Conservation (phyloP, 2,113 vertebrate species). For the Sphyrna mokarran region DNA sequence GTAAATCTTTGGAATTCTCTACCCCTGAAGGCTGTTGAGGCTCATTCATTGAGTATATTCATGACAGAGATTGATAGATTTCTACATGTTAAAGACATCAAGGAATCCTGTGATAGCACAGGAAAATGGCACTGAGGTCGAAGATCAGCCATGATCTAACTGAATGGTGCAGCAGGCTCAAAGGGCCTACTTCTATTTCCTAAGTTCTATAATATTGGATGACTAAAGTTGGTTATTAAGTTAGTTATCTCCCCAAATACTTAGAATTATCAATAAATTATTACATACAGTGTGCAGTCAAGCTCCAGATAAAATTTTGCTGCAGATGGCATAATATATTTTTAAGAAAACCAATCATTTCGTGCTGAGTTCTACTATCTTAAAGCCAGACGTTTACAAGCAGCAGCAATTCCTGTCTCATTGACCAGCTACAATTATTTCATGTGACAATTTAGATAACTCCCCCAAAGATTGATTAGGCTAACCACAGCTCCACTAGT, state of each 20-base stretch:
- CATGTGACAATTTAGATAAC: not conserved
- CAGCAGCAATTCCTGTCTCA: not conserved
- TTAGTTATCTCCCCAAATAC: not conserved
- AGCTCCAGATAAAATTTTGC: not conserved
- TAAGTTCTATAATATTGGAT: not conserved
- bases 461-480: not conserved
- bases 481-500: not conserved
- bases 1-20: too few species aligned
- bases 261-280: not conserved
- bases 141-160: too few species aligned
- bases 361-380: not conserved
- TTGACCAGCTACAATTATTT: not conserved
- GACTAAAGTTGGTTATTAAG: not conserved
- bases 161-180: too few species aligned
- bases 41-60: too few species aligned
- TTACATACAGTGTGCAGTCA: not conserved
- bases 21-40: too few species aligned
- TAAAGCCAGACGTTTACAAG: not conserved
- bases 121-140: too few species aligned
- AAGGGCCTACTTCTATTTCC: too few species aligned
- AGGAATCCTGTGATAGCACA: too few species aligned
- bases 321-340: not conserved
- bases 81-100: too few species aligned
- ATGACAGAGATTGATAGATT: too few species aligned
- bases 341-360: not conserved